phyloP scores from a whole-genome alignment of 2,888 invertebrate species.

The Tipula vernalis region DNA sequence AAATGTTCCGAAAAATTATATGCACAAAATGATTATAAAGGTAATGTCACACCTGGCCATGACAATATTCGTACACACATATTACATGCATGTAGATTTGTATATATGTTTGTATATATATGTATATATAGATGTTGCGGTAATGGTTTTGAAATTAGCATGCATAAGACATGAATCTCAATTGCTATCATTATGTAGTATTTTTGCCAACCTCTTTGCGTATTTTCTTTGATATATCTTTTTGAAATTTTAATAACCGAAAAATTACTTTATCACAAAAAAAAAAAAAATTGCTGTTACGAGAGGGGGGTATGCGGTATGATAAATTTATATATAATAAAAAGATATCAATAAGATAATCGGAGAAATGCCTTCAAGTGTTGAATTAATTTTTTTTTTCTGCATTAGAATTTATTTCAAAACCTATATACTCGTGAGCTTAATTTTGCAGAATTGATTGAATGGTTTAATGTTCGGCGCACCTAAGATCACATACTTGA shows the following conservation, averaged over 20 bases:
- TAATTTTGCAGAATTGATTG: not conserved
- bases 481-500: not conserved
- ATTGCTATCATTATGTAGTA: constrained; percentile 6
- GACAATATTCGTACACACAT: not conserved
- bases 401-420: not conserved
- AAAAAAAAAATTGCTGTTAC: not conserved
- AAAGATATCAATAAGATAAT: constrained; percentile 4
- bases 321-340: not conserved
- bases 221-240: not conserved
- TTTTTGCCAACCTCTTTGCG: not conserved
- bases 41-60: not conserved
- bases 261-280: constrained; percentile 7
- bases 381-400: not conserved
- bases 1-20: not conserved
- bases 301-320: not conserved
- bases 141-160: not conserved
- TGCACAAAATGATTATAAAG: not conserved
- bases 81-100: not conserved
- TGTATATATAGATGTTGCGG: not conserved
- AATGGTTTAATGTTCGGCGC: not conserved
- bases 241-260: constrained; percentile 6
- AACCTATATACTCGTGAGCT: not conserved
- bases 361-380: not conserved
- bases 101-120: not conserved
- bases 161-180: constrained; percentile 8